Percentiles rank a stretch among this genome's conserved stretches.
phyloP scores from a whole-genome alignment of 2,797 vertebrate genomes.

The Capromys pilorides region DNA sequence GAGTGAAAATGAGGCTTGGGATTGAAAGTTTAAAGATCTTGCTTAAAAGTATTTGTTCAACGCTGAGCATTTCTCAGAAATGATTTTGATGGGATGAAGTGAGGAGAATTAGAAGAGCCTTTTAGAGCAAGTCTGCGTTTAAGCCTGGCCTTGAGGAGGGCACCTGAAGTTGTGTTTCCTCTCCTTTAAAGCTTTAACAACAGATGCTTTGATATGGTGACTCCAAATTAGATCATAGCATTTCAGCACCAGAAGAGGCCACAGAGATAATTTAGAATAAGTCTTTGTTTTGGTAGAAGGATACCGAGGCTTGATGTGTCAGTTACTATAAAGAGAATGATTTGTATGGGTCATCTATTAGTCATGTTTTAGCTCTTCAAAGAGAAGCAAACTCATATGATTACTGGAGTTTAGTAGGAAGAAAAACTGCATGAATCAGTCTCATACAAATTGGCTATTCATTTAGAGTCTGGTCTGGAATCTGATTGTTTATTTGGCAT shows the following conservation, averaged over 20 bases:
- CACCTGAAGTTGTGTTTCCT: neutral
- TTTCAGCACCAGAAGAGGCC: neutral
- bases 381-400: neutral
- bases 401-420: neutral
- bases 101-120: neutral
- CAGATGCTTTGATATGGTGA: constrained; percentile 23
- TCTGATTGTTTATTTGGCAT: neutral
- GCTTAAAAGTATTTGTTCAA: constrained; percentile 24
- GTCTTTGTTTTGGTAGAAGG: neutral
- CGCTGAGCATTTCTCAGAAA: constrained; percentile 14
- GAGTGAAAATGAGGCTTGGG: constrained; percentile 18
- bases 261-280: neutral
- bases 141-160: neutral
- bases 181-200: constrained; percentile 59
- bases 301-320: neutral
- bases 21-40: constrained; percentile 61
- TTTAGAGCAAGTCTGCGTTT: neutral
- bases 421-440: neutral
- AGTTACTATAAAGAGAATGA: neutral
- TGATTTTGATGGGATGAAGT: neutral
- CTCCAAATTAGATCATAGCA: neutral
- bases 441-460: neutral
- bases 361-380: neutral
- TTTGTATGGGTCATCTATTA: neutral
- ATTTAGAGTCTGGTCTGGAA: neutral